Conservation (phyloP, 2,113 vertebrate species). For the Herpetotheres cachinnans region DNA sequence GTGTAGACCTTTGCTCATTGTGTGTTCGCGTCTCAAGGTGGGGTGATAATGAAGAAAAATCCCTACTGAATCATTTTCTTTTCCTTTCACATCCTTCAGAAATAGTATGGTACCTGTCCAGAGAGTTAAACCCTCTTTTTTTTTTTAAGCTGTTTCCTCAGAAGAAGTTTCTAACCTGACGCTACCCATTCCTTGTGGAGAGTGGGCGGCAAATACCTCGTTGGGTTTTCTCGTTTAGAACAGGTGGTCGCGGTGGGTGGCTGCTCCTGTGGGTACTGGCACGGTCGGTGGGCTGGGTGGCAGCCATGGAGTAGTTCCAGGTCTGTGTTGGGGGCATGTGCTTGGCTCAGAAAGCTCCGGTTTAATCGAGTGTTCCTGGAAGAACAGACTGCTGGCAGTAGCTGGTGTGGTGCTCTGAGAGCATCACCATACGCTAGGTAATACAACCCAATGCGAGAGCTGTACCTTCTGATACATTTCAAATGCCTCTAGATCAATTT, state of each 20-base stretch:
- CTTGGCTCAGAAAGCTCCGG: background rate
- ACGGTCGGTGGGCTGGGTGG: accelerated
- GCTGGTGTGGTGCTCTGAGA: background rate
- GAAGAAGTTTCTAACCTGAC: background rate
- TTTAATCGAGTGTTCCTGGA: background rate
- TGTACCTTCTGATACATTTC: background rate
- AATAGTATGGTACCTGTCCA: slow-evolving; percentile 4
- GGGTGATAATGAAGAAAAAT: slow-evolving; percentile 62
- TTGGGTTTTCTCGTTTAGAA: background rate
- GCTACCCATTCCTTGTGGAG: background rate
- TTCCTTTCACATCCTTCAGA: slow-evolving; percentile 34
- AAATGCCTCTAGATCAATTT: background rate
- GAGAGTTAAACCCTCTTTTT: slow-evolving; percentile 29
- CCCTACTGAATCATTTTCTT: slow-evolving; percentile 51
- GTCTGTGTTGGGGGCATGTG: accelerated
- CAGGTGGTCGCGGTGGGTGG: background rate
- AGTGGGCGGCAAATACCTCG: accelerated
- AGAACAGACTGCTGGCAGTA: background rate
- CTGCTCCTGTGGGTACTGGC: background rate
- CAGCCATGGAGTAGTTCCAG: background rate
- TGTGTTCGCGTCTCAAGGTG: background rate
- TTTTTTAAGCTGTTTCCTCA: background rate
- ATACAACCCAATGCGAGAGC: accelerated
- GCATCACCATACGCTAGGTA: accelerated
- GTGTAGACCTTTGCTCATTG: slow-evolving; percentile 31